Evolutionary conservation across 2,797 vertebrate genomes (phyloP).

Genomic region (Lepus oiostolus): DNA sequence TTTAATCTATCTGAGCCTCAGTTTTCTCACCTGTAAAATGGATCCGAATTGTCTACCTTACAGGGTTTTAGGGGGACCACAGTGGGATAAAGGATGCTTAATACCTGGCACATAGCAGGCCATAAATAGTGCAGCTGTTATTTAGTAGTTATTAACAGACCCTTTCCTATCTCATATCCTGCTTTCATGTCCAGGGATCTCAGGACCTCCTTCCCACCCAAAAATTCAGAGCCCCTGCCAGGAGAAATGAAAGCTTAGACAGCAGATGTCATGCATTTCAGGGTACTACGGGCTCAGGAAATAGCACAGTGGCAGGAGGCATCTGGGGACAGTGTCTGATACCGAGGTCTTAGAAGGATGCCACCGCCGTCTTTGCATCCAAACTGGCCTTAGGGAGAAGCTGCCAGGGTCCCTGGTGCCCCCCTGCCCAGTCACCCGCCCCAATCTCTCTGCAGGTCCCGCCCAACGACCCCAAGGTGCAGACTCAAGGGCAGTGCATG

Average conservation of each 20-base stretch:
- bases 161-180: background rate
- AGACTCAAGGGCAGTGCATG: conserved; percentile 89
- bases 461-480: conserved; percentile 86
- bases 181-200: background rate
- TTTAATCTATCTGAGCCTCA: background rate
- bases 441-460: conserved; percentile 90
- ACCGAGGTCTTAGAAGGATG: background rate
- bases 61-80: background rate
- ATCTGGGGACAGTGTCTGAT: background rate
- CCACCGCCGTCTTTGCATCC: conserved; percentile 13
- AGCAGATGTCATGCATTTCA: background rate
- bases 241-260: background rate
- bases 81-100: background rate
- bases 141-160: background rate
- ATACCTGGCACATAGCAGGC: background rate
- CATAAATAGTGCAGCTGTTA: conserved; percentile 26
- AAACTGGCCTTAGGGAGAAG: background rate
- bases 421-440: background rate
- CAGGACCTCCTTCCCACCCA: background rate
- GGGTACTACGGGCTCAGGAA: background rate
- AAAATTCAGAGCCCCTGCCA: background rate
- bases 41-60: background rate
- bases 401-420: background rate
- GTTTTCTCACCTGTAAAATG: conserved; percentile 23
- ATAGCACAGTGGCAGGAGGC: background rate